Evolutionary conservation across 2,797 vertebrate species (phyloP), one percentile per base, ranked within the genome.

Genomic region (Myoxocephalus aenaeus): DNA sequence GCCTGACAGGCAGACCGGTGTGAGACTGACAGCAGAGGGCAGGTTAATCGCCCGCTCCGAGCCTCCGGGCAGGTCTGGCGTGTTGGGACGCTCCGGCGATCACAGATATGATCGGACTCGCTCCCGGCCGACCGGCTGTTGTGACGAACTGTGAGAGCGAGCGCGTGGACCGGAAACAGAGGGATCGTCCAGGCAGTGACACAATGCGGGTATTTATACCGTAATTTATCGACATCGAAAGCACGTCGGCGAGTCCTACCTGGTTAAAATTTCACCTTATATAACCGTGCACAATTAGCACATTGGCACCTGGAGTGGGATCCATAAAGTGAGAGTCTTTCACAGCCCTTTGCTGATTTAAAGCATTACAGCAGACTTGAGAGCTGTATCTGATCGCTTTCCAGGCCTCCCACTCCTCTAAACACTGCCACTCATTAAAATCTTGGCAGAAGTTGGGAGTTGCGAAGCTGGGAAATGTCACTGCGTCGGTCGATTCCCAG

Each of bases 1-100:
- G 14, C n/a, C 77, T 84, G 80, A 90, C 86, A 79, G 79, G 68
- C 68, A 38, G 44, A 77, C 81, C 42, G 8, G 63, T 61, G 20
- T 44, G 36, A 77, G 72, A 75, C 56, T 89, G 90, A 86, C 38
- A 34, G 50, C 40, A 20, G 27, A n/a, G 27, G 46, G 53, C 50
- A 62, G 56, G 72, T 78, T 74, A 40, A 87, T 79, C 17, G 2
- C 38, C 29, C 57, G 9, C 51, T 79, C 77, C 70, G 34, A 85
- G 78, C 65, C 80, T 50, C 44, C 0, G 72, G 74, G 73, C 65
- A 74, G 78, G 57, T 78, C 83, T 51, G 32, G n/a, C 6, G 7
- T 63, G 62, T 74, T 82, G 58, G 71, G 54, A 85, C 1, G 63
- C 59, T 63, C 12, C 36, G 79, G 11, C 25, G 22, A 65, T 59